Base-by-base conservation (phyloP, 2,797 vertebrate species). In the Thunnus albacares region DNA sequence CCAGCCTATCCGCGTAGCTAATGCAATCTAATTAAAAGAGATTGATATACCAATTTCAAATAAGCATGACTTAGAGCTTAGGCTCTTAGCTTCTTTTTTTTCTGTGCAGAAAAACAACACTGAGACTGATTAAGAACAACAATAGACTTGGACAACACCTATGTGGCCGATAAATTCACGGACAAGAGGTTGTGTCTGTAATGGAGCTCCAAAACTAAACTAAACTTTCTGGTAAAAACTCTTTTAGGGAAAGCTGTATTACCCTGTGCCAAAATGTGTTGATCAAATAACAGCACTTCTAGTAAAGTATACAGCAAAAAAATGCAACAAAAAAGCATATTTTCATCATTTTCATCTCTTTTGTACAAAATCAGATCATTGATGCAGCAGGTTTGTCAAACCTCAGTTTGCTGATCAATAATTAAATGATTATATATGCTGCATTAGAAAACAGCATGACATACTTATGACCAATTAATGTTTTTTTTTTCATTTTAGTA, bases 21-120 rank as follows among this genome's bases (percentile, higher is more conserved):
- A 55, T 57, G 68, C 75, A 91, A 90, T 93, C 77, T 85, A 68
- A 90, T 90, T 87, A 88, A 77, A 79, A 58, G 76, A 84, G 90
- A 89, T 51, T 90, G 87, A 86, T 89, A 85, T 10, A 70, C 69
- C 69, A 71, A 51, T 77, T 87, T 79, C 67, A 83, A 86, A 86
- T 85, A 70, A 86, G 62, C 52, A 24, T 60, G 68, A 60, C 84
- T 59, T 24, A 69, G 64, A 87, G 63, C 78, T 92, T 74, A 88
- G 80, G 65, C 33, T 67, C 75, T 87, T 73, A 79, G 69, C 61
- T 62, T 77, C 47, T 85, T 72, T 83, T 72, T 83, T 57, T 61
- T 61, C 33, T 45, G 22, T 35, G 11, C 20, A 77, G 53, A 76
- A 62, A 76, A 77, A 78, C 57, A 84, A 74, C 67, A 79, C 65